Conservation (phyloP, 1,140 invertebrate species). For the Drosophila sucinea region DNA sequence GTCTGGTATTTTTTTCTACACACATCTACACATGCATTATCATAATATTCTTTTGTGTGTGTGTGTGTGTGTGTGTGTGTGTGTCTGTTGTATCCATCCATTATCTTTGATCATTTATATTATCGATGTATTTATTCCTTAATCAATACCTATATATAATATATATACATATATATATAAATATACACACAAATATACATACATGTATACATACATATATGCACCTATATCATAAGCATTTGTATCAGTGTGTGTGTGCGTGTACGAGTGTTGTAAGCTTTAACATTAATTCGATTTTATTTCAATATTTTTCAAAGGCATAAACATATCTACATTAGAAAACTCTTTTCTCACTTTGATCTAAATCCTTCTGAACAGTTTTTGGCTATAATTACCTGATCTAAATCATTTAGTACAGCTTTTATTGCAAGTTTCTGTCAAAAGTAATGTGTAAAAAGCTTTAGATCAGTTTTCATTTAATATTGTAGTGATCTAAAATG, state of each 20-base stretch:
- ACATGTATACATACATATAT: background rate
- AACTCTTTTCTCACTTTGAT: background rate
- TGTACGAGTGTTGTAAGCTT: constrained; percentile 31
- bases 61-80: background rate
- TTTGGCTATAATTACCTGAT: no score
- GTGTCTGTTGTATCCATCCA: constrained; percentile 17
- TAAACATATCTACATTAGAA: background rate
- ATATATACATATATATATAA: constrained; percentile 10
- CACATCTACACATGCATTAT: background rate
- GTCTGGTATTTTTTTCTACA: constrained; percentile 5
- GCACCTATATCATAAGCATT: constrained; percentile 10
- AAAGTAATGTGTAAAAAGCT: background rate
- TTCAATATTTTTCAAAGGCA: background rate
- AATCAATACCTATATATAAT: background rate
- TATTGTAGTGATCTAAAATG: no score
- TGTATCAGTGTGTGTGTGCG: constrained; percentile 3
- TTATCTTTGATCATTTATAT: constrained; percentile 12
- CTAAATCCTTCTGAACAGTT: no score
- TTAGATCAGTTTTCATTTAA: background rate
- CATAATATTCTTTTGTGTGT: constrained; percentile 11
- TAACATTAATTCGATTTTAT: constrained; percentile 10
- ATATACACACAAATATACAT: constrained; percentile 21
- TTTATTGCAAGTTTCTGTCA: no score
- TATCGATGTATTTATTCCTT: constrained; percentile 11
- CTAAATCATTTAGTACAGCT: no score